Percentiles rank a stretch among this genome's conserved stretches.
phyloP scores from a whole-genome alignment of 2,113 vertebrate species.

The Notechis scutatus region DNA sequence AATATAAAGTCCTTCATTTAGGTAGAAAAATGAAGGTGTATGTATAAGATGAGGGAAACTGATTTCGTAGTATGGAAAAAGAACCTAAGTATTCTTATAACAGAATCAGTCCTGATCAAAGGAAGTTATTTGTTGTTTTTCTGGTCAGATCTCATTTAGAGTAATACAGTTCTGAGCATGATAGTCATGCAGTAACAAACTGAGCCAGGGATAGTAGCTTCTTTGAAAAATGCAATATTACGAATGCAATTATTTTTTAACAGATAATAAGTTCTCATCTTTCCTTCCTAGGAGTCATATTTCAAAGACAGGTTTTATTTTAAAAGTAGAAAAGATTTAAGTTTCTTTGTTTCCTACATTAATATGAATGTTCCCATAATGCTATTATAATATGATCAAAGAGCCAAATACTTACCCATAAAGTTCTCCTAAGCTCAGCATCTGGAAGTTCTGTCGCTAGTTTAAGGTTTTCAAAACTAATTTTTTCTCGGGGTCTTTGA shows the following conservation, averaged over 20 bases:
- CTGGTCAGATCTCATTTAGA: background rate
- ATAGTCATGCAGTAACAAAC: background rate
- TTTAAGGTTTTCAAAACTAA: conserved; percentile 99
- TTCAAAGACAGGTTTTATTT: background rate
- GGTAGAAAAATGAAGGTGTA: background rate
- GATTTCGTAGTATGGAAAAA: background rate
- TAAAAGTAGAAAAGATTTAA: background rate
- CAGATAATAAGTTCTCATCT: background rate
- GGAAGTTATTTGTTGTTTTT: background rate
- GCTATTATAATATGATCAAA: conserved; percentile 35
- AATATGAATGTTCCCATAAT: background rate
- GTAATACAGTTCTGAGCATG: background rate
- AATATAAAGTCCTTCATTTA: background rate
- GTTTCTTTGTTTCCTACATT: background rate
- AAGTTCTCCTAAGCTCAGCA: conserved; percentile 94
- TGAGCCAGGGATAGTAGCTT: background rate
- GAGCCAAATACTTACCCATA: conserved; percentile 84
- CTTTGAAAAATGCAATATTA: background rate
- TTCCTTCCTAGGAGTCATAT: background rate
- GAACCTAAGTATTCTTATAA: background rate
- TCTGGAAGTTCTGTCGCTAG: conserved; percentile 96
- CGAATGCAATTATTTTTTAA: background rate
- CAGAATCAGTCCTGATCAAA: background rate
- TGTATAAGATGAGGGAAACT: background rate
- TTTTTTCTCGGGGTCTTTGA: conserved; percentile 97